phyloP scores from a whole-genome alignment of 1,140 invertebrate genomes.

The Triops cancriformis region DNA sequence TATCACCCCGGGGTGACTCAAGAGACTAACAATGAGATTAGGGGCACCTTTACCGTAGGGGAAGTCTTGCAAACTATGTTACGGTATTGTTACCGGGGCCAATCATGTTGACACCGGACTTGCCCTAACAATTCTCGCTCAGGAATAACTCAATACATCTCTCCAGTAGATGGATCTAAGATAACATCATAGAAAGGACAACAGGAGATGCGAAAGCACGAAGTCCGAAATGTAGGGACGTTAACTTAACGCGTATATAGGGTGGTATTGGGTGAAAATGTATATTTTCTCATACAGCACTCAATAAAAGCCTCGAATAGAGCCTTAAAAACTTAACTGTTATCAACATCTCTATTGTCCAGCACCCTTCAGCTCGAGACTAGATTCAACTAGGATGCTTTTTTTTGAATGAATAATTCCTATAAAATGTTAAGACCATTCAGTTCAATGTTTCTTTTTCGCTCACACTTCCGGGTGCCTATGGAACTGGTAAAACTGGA shows the following conservation, averaged over 20 bases:
- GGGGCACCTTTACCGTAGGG: not conserved
- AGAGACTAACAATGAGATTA: not conserved
- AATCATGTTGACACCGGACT: conserved; percentile 9
- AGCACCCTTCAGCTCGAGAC: too few species aligned
- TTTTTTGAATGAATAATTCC: too few species aligned
- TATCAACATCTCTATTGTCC: too few species aligned
- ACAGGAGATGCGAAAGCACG: not conserved
- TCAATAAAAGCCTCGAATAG: too few species aligned
- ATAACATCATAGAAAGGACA: not conserved
- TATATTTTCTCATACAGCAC: too few species aligned
- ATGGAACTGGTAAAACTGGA: too few species aligned
- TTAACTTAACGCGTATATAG: not conserved
- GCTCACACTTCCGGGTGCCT: too few species aligned
- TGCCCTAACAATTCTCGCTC: not conserved
- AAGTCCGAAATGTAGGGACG: not conserved
- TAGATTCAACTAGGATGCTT: too few species aligned
- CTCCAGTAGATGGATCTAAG: not conserved
- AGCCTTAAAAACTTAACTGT: too few species aligned
- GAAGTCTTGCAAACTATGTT: not conserved
- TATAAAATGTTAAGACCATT: too few species aligned
- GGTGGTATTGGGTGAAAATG: too few species aligned
- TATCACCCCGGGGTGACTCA: not conserved
- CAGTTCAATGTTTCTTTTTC: too few species aligned
- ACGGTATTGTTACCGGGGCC: conserved; percentile 10
- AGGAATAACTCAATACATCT: not conserved